Evolutionary conservation across 2,797 vertebrate genomes (phyloP), one percentile per base, ranked within the genome.

Genomic region (Cichlasoma orientale): DNA sequence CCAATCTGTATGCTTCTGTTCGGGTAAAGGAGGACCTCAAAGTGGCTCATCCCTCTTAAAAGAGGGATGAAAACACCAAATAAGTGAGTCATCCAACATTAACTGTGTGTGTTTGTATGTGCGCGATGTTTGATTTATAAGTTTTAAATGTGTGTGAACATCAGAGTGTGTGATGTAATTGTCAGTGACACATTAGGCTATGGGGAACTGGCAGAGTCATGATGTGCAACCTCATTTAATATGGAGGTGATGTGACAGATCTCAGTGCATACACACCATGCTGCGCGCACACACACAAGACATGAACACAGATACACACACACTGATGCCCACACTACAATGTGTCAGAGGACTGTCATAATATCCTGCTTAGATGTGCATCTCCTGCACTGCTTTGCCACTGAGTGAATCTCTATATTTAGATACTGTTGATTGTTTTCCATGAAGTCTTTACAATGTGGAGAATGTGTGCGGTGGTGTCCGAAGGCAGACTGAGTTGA

Each of bases 161-260:
- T 58, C 4, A 27, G 61, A 21, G 19, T 78, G 75, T 59, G 52
- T 82, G 90, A 93, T 82, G 83, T 88, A 83, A 94, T 90, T 81
- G 52, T 59, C 68, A 57, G 21, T n/a, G 91, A 93, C 91, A 90
- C 83, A 79, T 92, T 85, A 87, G 81, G 88, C 90, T 92, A 85
- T 91, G 82, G 90, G 91, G 89, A 91, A 90, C 82, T 86, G 87
- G 88, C 86, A 88, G 88, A 89, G 85, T 90, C 86, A 89, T 91
- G 90, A 92, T 92, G 89, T 86, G 87, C 86, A 90, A 71, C 79
- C 78, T 91, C 82, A 82, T 83, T 86, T 90, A 82, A 78, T 86
- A 89, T 82, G 85, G 79, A 92, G 84, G 82, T 88, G 92, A 92
- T 82, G 78, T 91, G 93, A 90, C 92, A 91, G 85, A 90, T 84